phyloP scores from a whole-genome alignment of 2,113 vertebrate species.

The Oophaga pumilio region DNA sequence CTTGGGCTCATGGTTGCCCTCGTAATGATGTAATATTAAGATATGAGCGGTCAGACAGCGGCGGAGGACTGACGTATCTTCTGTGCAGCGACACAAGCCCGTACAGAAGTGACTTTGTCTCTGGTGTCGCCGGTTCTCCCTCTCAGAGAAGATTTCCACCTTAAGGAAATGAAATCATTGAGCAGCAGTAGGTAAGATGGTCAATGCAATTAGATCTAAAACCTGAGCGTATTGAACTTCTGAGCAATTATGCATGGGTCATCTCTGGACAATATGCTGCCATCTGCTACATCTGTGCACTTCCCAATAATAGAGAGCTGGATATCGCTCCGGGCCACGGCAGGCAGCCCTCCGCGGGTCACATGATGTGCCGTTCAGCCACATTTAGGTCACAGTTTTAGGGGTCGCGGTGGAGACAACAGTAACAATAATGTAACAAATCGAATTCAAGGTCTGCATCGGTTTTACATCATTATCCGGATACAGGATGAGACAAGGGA shows the following conservation, averaged over 20 bases:
- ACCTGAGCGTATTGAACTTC: slow-evolving; percentile 90
- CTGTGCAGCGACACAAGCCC: not conserved
- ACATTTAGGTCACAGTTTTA: slow-evolving; percentile 97
- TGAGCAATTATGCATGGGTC: slow-evolving; percentile 92
- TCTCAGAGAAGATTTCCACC: slow-evolving; percentile 73
- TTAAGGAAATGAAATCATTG: slow-evolving; percentile 79
- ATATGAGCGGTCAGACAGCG: not conserved
- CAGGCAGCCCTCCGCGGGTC: slow-evolving; percentile 87
- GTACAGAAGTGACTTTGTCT: not conserved
- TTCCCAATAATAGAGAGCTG: slow-evolving; percentile 87
- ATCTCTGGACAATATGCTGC: slow-evolving; percentile 95
- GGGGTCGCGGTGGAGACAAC: slow-evolving; percentile 23
- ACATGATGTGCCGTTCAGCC: slow-evolving; percentile 96
- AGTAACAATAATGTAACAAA: not conserved
- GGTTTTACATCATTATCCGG: too few relatives aligned
- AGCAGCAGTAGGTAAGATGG: slow-evolving; percentile 79
- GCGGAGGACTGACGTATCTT: not conserved
- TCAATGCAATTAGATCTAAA: slow-evolving; percentile 87
- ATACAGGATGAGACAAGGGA: too few relatives aligned
- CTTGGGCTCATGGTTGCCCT: too few relatives aligned
- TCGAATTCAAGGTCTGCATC: not conserved
- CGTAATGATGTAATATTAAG: too few relatives aligned
- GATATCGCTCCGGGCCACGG: slow-evolving; percentile 83
- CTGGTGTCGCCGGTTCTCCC: not conserved
- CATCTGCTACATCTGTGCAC: slow-evolving; percentile 95